Evolutionary conservation across 2,797 vertebrate genomes (phyloP).

Genomic region (Remorina albescens): DNA sequence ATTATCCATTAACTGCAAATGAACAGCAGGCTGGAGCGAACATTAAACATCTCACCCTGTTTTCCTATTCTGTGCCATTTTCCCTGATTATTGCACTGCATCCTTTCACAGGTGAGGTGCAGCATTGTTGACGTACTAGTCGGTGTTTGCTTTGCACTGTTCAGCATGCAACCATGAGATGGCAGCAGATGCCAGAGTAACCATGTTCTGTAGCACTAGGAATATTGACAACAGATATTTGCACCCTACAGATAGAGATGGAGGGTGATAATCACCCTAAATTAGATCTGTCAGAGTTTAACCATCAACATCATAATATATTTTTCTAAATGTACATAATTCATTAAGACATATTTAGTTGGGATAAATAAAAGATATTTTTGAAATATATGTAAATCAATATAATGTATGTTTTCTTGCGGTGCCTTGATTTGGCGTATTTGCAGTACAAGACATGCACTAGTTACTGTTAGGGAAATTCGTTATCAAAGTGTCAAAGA

Average conservation of each 20-base stretch:
- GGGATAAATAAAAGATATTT: not conserved
- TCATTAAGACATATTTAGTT: conserved; percentile 8
- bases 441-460: not conserved
- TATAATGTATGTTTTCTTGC: not conserved
- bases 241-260: conserved; percentile 5
- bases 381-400: conserved; percentile 1
- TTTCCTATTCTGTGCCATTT: not conserved
- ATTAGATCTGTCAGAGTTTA: conserved; percentile 23
- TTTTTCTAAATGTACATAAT: conserved; percentile 4
- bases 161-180: conserved; percentile 66
- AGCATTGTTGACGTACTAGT: not conserved
- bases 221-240: too few relatives aligned
- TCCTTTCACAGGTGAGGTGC: not conserved
- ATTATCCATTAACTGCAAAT: not conserved
- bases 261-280: conserved; percentile 3
- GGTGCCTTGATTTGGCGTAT: not conserved
- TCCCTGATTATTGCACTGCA: not conserved
- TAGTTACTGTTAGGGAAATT: not conserved
- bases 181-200: conserved; percentile 73
- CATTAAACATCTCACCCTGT: not conserved
- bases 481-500: not conserved
- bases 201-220: not conserved
- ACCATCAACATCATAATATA: conserved; percentile 24
- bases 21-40: not conserved
- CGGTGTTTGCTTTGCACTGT: not conserved